Evolutionary conservation across 2,888 invertebrate species (phyloP).

Genomic region (Rhaphigaster nebulosa): DNA sequence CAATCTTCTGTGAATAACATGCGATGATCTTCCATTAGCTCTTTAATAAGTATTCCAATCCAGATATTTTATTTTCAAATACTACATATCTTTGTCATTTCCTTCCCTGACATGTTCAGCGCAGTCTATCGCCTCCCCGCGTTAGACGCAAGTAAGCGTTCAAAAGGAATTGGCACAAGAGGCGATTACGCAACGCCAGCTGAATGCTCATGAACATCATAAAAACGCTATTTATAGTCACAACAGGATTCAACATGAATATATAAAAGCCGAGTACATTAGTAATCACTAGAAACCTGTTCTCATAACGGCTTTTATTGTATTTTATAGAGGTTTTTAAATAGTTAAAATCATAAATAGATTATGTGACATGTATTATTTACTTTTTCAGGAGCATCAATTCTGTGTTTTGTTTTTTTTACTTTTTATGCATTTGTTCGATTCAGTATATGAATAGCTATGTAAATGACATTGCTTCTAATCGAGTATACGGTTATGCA

Average conservation of each 20-base stretch:
- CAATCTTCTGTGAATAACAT: too few species aligned
- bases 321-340: background rate
- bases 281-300: background rate
- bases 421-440: background rate
- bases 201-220: background rate
- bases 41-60: too few species aligned
- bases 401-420: background rate
- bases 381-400: background rate
- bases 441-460: too few species aligned
- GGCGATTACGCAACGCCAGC: background rate
- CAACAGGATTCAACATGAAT: background rate
- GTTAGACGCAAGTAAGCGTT: too few species aligned
- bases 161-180: background rate
- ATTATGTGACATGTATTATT: background rate
- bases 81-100: background rate
- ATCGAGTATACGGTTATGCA: too few species aligned
- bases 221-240: background rate
- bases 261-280: background rate
- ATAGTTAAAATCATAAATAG: background rate
- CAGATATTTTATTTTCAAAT: background rate
- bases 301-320: background rate
- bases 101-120: too few species aligned
- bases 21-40: too few species aligned
- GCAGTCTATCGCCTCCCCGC: too few species aligned
- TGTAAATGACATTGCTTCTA: too few species aligned